Conservation (phyloP, 2,113 vertebrate species). For the Hipposideros armiger region DNA sequence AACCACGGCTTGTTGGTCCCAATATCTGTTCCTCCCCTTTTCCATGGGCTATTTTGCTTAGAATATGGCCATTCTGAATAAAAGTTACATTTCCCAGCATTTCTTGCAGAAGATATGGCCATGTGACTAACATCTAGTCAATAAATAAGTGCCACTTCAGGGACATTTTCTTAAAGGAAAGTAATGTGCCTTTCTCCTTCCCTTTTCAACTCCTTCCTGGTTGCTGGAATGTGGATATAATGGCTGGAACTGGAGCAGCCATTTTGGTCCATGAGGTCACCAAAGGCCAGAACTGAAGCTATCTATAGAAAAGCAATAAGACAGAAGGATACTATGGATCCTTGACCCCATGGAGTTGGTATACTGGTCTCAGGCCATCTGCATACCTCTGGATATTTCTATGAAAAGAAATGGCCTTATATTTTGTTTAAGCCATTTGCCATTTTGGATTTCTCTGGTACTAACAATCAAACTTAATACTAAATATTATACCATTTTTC, state of each 20-base stretch:
- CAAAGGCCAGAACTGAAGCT: background rate
- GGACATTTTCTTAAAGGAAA: background rate
- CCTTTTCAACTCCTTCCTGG: background rate
- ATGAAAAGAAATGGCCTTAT: background rate
- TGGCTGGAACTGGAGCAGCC: background rate
- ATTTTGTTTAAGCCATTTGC: background rate
- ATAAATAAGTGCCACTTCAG: background rate
- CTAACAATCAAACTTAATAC: background rate
- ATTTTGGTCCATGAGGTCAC: background rate
- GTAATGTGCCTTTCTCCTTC: background rate
- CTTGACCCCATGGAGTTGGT: background rate
- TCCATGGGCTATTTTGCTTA: background rate
- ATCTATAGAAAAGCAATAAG: background rate
- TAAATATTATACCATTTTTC: background rate
- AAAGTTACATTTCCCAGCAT: background rate
- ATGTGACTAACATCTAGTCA: background rate
- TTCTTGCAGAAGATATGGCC: background rate
- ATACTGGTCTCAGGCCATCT: background rate
- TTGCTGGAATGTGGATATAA: background rate
- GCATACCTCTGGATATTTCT: background rate
- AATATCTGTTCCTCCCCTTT: background rate
- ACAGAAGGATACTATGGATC: background rate
- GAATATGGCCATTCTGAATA: background rate
- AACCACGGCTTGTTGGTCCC: background rate
- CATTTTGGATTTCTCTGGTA: slow-evolving; percentile 5